Evolutionary conservation across 2,888 invertebrate species (phyloP).

Genomic region (Himalopsyche kuldschensis): DNA sequence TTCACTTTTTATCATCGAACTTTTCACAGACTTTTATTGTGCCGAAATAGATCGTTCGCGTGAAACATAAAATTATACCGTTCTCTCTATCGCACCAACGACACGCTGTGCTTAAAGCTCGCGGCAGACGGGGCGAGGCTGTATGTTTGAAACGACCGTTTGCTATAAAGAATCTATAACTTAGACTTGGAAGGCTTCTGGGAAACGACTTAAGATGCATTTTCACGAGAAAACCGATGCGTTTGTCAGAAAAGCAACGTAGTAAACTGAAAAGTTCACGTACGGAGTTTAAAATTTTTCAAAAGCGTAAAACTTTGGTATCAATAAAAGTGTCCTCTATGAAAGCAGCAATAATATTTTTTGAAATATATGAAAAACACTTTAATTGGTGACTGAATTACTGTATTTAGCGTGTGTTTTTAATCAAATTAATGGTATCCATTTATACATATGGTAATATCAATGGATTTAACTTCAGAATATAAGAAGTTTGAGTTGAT

Average conservation of each 20-base stretch:
- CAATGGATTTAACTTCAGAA: no score
- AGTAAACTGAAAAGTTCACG: not conserved
- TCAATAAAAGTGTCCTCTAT: not conserved
- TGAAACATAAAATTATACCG: not conserved
- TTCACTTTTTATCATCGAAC: constrained; percentile 11
- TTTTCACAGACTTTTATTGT: constrained; percentile 1
- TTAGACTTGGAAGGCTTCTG: not conserved
- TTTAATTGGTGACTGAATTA: not conserved
- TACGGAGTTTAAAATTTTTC: not conserved
- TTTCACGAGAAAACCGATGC: not conserved
- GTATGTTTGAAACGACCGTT: not conserved
- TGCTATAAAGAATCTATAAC: not conserved
- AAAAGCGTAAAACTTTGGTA: not conserved
- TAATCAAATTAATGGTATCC: no score
- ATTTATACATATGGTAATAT: no score
- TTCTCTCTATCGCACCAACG: not conserved
- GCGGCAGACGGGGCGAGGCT: not conserved
- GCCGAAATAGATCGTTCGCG: not conserved
- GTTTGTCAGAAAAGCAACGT: not conserved
- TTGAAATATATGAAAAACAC: not conserved
- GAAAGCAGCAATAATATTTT: not conserved
- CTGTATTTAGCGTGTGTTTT: no score
- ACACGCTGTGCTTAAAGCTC: not conserved
- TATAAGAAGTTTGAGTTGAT: no score
- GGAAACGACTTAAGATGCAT: not conserved